Percentiles rank a stretch among this genome's conserved stretches.
Conservation (phyloP, 2,888 invertebrate species). For the Sarcophaga variegata region DNA sequence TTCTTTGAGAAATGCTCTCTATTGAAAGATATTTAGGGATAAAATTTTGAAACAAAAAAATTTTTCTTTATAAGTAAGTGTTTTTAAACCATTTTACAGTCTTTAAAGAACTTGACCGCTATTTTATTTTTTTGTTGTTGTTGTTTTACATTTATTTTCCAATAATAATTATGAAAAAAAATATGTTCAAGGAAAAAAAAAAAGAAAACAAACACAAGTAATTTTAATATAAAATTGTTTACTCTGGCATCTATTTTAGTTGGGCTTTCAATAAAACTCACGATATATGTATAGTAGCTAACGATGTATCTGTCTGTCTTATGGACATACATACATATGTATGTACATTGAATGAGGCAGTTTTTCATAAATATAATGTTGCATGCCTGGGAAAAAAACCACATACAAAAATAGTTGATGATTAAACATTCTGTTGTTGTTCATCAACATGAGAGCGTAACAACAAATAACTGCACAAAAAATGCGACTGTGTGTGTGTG, state of each 20-base stretch:
- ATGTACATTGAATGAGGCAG: neutral
- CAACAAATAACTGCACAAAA: constrained; percentile 4
- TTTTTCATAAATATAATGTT: constrained; percentile 40
- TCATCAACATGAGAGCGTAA: constrained; percentile 24
- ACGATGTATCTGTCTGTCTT: neutral
- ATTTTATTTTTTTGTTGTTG: neutral
- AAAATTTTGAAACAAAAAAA: too few relatives aligned
- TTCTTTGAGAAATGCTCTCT: too few relatives aligned
- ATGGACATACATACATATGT: too few relatives aligned
- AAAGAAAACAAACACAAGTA: neutral
- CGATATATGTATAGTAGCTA: too few relatives aligned
- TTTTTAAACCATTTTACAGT: too few relatives aligned
- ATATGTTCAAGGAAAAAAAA: neutral
- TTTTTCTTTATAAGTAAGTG: too few relatives aligned
- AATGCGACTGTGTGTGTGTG: neutral
- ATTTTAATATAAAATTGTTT: neutral
- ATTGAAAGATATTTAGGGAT: too few relatives aligned
- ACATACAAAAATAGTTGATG: constrained; percentile 66
- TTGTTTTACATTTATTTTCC: neutral
- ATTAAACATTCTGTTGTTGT: constrained; percentile 56
- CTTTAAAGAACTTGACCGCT: neutral
- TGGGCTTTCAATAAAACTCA: constrained; percentile 39
- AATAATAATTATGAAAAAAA: neutral
- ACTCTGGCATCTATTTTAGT: constrained; percentile 33
- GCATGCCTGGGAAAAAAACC: constrained; percentile 51